Conservation (phyloP, 2,113 vertebrate species). For the Phalacrocorax brasilianus region DNA sequence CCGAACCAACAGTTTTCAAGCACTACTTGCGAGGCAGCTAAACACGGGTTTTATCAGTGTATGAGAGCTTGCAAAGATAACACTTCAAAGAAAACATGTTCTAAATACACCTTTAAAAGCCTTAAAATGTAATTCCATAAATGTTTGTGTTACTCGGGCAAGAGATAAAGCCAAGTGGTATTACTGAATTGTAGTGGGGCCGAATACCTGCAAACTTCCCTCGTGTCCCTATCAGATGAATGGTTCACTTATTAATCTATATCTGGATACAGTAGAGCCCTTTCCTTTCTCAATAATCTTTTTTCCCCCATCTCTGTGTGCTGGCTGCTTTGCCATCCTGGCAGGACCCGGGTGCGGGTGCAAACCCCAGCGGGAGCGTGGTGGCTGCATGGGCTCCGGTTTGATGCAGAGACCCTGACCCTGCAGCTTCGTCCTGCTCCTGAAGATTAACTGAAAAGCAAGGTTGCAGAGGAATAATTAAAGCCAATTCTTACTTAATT, state of each 20-base stretch:
- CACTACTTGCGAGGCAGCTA: neutral
- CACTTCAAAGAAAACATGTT: constrained; percentile 75
- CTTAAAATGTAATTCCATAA: constrained; percentile 68
- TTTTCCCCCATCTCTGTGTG: neutral
- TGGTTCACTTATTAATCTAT: constrained; percentile 75
- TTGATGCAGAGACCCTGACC: neutral
- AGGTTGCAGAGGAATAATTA: neutral
- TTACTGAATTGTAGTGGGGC: constrained; percentile 40
- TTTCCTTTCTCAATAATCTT: neutral
- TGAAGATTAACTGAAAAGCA: neutral
- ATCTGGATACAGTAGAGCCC: neutral
- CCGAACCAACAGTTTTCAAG: neutral
- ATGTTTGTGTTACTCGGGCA: constrained; percentile 76
- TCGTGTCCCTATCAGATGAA: constrained; percentile 72
- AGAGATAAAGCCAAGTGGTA: constrained; percentile 65
- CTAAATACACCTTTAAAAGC: constrained; percentile 73
- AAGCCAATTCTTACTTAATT: neutral
- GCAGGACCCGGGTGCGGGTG: rapidly evolving
- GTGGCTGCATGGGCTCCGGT: rapidly evolving
- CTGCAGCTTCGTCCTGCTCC: rapidly evolving
- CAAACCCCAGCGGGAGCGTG: neutral
- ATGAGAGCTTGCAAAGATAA: constrained; percentile 72
- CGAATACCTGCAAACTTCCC: constrained; percentile 35
- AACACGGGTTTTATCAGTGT: constrained; percentile 40
- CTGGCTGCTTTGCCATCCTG: neutral